These are phyloP conservation scores for Eurosta solidaginis DNA, from an alignment of 1,140 invertebrate species.

Conservation along the genomic window DNA sequence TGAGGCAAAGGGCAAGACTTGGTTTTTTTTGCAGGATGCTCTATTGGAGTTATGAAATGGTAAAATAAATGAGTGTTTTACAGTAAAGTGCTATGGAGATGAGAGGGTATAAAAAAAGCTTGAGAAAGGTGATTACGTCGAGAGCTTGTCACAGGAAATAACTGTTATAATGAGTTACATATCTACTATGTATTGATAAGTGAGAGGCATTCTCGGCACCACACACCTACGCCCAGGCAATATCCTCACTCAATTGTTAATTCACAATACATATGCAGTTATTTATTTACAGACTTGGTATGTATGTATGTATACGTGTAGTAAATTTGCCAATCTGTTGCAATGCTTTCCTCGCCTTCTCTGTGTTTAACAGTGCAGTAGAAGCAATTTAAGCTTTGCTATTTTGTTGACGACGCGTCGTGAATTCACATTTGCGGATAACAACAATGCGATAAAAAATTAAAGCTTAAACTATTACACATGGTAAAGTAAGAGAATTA, in stretches of 20 bases:
- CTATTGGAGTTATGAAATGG: not conserved
- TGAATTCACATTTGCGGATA: slow-evolving; percentile 27
- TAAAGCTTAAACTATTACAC: not conserved
- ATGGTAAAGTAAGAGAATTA: not conserved
- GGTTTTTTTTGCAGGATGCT: not conserved
- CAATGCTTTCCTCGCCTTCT: not conserved
- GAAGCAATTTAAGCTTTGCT: not conserved
- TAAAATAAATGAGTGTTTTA: not conserved
- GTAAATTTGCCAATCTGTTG: not conserved
- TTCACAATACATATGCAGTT: too few species aligned
- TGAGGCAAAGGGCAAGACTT: not conserved
- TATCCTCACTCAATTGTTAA: too few species aligned
- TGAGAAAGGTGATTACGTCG: not conserved
- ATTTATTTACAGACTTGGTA: not conserved
- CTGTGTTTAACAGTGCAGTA: not conserved
- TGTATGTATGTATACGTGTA: not conserved
- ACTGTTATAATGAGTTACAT: not conserved
- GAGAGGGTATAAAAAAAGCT: not conserved
- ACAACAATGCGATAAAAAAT: slow-evolving; percentile 25
- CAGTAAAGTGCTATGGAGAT: not conserved
- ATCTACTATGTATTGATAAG: not conserved
- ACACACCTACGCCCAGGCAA: not conserved
- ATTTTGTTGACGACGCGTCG: not conserved
- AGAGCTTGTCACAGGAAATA: not conserved
- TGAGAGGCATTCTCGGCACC: not conserved